Base-by-base conservation (phyloP, 2,113 vertebrate species). In the Girardinichthys multiradiatus region DNA sequence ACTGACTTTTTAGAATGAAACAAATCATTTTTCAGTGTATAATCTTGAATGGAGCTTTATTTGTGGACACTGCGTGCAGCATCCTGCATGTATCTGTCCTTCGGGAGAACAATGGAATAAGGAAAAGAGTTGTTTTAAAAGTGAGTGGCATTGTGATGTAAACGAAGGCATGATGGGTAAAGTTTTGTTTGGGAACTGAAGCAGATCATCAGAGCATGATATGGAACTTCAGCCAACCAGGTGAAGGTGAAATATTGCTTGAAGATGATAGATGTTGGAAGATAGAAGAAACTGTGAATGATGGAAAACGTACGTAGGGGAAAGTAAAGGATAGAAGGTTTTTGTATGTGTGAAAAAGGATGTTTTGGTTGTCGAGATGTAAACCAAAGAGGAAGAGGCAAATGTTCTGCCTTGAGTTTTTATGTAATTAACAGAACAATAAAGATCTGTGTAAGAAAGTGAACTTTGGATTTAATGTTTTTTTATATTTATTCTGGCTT, bases 371-470 rank as follows among this genome's bases (percentile, higher is more conserved):
- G 51, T 21, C 14, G n/a, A 82, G 63, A 54, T 58, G 66, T 35
- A 54, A 64, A 62, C 45, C 70, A 64, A 75, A 73, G 15, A 58
- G 74, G 71, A 81, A 45, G 8, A 26, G 66, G 68, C 54, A 68
- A 77, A 71, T 29, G 80, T 54, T 67, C 74, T 87, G 83, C 79
- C 57, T 73, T 63, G 28, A 90, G 75, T 65, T 87, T 64, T 82
- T 87, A 84, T 92, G 83, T 88, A 84, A 88, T 74, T 86, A 91
- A 87, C 85, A 89, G 77, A 89, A 91, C 83, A 94, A 94, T 94
- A 95, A 95, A 95, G 84, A 80, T 90, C 87, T 90, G 81, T 92
- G 92, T 92, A 94, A 94, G 92, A 69, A 91, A 87, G 88, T 84
- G 79, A 92, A 80, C 66, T 28, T 37, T 66, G 72, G 64, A 42